A percentile compares a stretch with the other conserved stretches of the same genome.
These are phyloP conservation scores for Cotesia vestalis DNA, from an alignment of 1,140 invertebrate genomes.

Conservation along the genomic window DNA sequence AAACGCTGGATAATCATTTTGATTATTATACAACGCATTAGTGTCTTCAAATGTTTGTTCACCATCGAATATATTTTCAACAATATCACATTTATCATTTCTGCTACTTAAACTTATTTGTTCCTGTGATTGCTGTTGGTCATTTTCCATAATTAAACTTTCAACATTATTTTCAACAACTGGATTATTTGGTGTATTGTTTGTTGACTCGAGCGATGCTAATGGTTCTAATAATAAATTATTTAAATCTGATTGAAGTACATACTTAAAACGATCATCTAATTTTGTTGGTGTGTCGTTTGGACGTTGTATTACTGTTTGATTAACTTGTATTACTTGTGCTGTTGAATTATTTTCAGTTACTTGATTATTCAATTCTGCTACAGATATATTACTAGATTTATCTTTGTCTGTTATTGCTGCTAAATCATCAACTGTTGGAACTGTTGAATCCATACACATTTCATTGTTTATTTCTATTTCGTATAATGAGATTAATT, in stretches of 20 bases:
- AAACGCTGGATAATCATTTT: neutral
- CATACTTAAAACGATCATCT: conserved; percentile 22
- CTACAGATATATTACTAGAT: neutral
- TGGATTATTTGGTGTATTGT: neutral
- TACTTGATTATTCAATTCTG: neutral
- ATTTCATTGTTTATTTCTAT: conserved; percentile 39
- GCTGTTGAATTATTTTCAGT: conserved; percentile 7
- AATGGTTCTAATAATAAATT: conserved; percentile 42
- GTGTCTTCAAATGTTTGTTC: neutral
- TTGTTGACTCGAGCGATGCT: conserved; percentile 11
- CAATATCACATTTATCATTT: conserved; percentile 1
- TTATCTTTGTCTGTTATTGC: neutral
- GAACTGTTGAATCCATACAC: conserved; percentile 3
- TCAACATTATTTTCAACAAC: conserved; percentile 21
- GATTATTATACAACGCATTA: neutral
- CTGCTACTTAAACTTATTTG: neutral
- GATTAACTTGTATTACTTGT: neutral
- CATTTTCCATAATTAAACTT: conserved; percentile 6
- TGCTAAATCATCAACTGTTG: conserved; percentile 4
- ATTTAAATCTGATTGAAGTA: conserved; percentile 40
- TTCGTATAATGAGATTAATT: conserved; percentile 41
- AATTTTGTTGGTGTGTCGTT: conserved; percentile 11
- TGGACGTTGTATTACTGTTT: conserved; percentile 17
- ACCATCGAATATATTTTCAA: neutral
- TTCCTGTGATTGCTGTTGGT: too few species aligned